Percentiles rank a stretch among this genome's conserved stretches.
Conservation (phyloP, 2,888 invertebrate genomes). For the Phaonia tiefii region DNA sequence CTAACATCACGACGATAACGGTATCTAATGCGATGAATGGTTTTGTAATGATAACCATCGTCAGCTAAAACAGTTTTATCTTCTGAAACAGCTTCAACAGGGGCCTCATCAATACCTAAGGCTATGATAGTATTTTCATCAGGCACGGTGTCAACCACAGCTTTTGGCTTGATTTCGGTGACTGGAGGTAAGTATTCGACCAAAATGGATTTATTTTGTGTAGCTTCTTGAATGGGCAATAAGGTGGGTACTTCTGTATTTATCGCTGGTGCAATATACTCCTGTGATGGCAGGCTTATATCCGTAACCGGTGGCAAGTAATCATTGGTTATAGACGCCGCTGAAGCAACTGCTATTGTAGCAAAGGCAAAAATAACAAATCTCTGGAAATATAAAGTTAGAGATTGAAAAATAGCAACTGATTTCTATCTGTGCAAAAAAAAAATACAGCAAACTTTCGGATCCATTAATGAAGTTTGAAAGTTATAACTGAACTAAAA, state of each 20-base stretch:
- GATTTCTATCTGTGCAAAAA: no score
- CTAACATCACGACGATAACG: conserved; percentile 72
- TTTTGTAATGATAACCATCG: conserved; percentile 75
- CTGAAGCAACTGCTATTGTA: conserved; percentile 75
- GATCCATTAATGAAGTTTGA: no score
- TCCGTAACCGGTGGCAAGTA: conserved; percentile 75
- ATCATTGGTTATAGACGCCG: conserved; percentile 73
- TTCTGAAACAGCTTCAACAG: conserved; percentile 58
- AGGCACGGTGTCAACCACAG: conserved; percentile 51
- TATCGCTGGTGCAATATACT: conserved; percentile 65
- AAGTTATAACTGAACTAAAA: no score
- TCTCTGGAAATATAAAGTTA: conserved; percentile 73
- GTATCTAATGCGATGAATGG: conserved; percentile 71
- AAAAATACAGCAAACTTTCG: no score
- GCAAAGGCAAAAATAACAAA: conserved; percentile 76
- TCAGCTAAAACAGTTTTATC: conserved; percentile 67
- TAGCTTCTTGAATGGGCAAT: conserved; percentile 77
- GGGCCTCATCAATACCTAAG: conserved; percentile 37
- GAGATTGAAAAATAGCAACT: conserved; percentile 1
- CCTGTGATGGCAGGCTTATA: conserved; percentile 72
- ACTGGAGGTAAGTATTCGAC: conserved; percentile 71
- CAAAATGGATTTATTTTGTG: conserved; percentile 78
- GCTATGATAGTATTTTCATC: conserved; percentile 44
- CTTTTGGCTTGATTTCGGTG: conserved; percentile 73
- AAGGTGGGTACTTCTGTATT: conserved; percentile 34